A percentile compares a stretch with the other conserved stretches of the same genome.
Conservation (phyloP, 1,140 invertebrate genomes). For the Rhopalosiphum maidis region DNA sequence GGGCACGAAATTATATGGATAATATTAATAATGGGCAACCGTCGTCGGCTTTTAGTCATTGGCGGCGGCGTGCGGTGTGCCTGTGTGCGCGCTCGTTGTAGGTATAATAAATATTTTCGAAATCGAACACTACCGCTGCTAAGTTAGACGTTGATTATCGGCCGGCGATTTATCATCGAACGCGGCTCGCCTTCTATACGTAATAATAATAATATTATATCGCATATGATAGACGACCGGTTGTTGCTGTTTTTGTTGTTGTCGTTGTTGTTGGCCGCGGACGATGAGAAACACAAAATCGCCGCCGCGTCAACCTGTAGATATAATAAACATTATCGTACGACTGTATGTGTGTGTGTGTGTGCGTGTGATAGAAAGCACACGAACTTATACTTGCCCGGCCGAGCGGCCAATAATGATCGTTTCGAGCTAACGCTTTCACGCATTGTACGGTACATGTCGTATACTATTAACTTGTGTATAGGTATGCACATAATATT, state of each 20-base stretch:
- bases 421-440: not conserved
- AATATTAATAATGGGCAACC: not conserved
- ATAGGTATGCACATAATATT: not conserved
- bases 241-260: not conserved
- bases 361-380: not conserved
- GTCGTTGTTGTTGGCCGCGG: not conserved
- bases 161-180: conserved; percentile 37
- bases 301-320: not conserved
- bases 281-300: not conserved
- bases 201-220: not conserved
- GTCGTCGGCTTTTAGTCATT: not conserved
- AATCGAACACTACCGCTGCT: not conserved
- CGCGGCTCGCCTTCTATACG: not conserved
- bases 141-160: conserved; percentile 15
- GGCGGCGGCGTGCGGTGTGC: not conserved
- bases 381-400: not conserved
- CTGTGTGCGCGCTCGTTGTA: not conserved
- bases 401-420: not conserved
- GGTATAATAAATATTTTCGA: conserved; percentile 39
- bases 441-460: not conserved
- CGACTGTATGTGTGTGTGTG: not conserved
- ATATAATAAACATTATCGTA: not conserved
- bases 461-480: not conserved
- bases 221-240: not conserved
- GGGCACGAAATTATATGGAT: conserved; percentile 12